Base-by-base conservation (phyloP, 2,888 invertebrate genomes). In the Resseliella maxima region DNA sequence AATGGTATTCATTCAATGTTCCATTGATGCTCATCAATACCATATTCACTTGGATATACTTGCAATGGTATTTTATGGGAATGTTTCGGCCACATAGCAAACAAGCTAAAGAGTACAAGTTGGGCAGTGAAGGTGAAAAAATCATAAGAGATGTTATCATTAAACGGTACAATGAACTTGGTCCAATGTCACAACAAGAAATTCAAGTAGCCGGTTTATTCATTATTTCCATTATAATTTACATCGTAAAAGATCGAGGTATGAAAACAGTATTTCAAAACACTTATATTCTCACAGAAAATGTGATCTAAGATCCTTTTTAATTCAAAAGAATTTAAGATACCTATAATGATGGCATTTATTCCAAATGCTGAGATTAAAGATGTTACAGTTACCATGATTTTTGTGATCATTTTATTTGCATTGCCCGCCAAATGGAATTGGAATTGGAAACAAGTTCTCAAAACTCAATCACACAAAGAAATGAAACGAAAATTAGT, bases 231-330 rank as follows among this genome's bases (percentile, higher is more conserved):
- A 95, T 98, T 21, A 89, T 95, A 86, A 92, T 98, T 89, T 98
- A 98, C 95, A 96, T 98, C 90, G 96, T 97, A 90, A 93, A 98
- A 85, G 94, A 95, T 87, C 98, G 98, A 0, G 96, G 96, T 64
- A 27, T 18, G 41, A 41, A 8, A 41, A 50, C 21, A 50, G 18
- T 50, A 18, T 50, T 15, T 50, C 12, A 50, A 50, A 50, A 41
- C 5, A 41, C n/a, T n/a, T n/a, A 41, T 50, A 21, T 50, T 18
- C 50, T n/a, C n/a, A n/a, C n/a, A n/a, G n/a, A n/a, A n/a, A n/a
- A n/a, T n/a, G n/a, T n/a, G n/a, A n/a, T n/a, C n/a, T n/a, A n/a
- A n/a, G n/a, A n/a, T n/a, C n/a, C n/a, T n/a, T n/a, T n/a, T n/a
- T n/a, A n/a, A n/a, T n/a, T n/a, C n/a, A n/a, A n/a, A n/a, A n/a